phyloP scores from a whole-genome alignment of 2,797 vertebrate species.

The Pygocentrus nattereri region DNA sequence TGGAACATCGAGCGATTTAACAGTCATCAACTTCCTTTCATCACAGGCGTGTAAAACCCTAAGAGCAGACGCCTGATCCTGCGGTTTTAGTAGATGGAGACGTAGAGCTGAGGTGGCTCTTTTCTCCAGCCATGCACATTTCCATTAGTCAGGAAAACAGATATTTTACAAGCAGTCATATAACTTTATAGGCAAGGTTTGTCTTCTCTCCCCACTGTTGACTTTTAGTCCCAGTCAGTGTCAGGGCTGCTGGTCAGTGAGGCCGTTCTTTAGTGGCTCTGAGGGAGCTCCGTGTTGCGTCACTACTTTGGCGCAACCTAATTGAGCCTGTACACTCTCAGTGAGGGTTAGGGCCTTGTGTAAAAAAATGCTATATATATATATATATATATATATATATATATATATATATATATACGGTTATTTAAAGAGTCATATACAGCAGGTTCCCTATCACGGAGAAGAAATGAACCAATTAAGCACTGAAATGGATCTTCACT shows the following conservation, averaged over 20 bases:
- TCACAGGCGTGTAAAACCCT: not conserved
- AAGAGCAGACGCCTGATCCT: not conserved
- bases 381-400: too few relatives aligned
- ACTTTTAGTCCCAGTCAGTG: not conserved
- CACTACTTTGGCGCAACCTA: not conserved
- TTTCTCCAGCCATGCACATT: slow-evolving; percentile 27
- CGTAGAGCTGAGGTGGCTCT: slow-evolving; percentile 28
- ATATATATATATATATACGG: too few relatives aligned
- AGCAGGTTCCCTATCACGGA: too few relatives aligned
- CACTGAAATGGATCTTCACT: too few relatives aligned
- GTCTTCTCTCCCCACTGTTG: slow-evolving; percentile 33
- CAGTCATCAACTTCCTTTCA: not conserved
- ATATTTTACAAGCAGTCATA: slow-evolving; percentile 50
- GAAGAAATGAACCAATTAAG: too few relatives aligned
- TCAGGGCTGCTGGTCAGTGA: not conserved
- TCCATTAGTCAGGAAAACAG: slow-evolving; percentile 38
- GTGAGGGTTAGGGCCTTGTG: not conserved
- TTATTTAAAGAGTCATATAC: too few relatives aligned
- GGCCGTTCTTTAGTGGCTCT: not conserved
- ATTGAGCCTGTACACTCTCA: not conserved
- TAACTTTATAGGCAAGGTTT: slow-evolving; percentile 50
- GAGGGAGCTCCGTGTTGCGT: not conserved
- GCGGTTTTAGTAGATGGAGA: not conserved
- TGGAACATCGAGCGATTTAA: not conserved
- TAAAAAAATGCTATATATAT: too few relatives aligned